phyloP scores from a whole-genome alignment of 2,113 vertebrate genomes.

The Morone saxatilis region DNA sequence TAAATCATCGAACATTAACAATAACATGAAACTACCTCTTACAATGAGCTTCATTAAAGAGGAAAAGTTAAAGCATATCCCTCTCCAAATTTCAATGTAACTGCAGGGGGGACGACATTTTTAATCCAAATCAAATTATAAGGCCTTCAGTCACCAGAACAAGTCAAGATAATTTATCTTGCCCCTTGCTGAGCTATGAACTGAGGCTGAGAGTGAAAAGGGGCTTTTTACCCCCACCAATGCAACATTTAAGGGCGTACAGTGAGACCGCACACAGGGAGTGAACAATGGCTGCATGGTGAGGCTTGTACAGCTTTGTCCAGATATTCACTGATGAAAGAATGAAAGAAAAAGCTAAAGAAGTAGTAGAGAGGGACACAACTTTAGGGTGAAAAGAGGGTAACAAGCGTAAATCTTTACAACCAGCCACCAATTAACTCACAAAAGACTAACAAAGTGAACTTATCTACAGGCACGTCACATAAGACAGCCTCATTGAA shows the following conservation, averaged over 20 bases:
- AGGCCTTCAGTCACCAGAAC: conserved; percentile 44
- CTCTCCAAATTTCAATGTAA: conserved; percentile 43
- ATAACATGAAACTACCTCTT: neutral
- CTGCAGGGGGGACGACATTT: conserved; percentile 49
- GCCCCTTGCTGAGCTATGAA: conserved; percentile 59
- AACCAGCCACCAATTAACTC: neutral
- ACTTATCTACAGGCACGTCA: neutral
- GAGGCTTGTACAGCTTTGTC: conserved; percentile 29
- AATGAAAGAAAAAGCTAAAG: conserved; percentile 32
- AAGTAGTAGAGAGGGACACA: too few species aligned
- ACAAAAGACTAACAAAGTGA: neutral
- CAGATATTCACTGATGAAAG: conserved; percentile 20
- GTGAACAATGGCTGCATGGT: conserved; percentile 58
- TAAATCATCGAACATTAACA: neutral
- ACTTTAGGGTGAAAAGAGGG: neutral
- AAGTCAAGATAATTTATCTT: conserved; percentile 71
- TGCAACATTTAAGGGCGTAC: conserved; percentile 40
- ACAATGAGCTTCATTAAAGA: conserved; percentile 60
- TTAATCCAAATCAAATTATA: conserved; percentile 77
- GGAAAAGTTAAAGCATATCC: conserved; percentile 45
- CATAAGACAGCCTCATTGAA: too few species aligned
- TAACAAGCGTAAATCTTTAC: neutral
- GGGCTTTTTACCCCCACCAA: conserved; percentile 31
- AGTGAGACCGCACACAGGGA: conserved; percentile 48
- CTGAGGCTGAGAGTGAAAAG: conserved; percentile 21